These are phyloP conservation scores for Diplodus sargus DNA, from an alignment of 2,797 vertebrate species.

Conservation along the genomic window DNA sequence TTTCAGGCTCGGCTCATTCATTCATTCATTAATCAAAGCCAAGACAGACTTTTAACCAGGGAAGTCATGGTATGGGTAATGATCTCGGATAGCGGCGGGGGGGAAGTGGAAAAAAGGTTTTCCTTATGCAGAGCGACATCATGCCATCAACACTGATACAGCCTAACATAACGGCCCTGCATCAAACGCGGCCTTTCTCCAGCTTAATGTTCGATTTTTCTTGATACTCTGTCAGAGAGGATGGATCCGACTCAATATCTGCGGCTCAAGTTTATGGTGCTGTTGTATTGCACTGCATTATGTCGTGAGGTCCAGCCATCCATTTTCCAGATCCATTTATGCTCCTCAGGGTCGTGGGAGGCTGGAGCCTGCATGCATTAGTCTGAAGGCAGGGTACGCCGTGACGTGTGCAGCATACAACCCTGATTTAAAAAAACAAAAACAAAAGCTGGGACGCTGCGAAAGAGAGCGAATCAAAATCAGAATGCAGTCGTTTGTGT, in stretches of 20 bases:
- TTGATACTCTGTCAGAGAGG: constrained; percentile 29
- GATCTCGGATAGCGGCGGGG: constrained; percentile 23
- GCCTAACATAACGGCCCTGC: constrained; percentile 9
- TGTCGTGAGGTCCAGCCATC: constrained; percentile 12
- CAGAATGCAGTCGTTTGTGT: too few species aligned
- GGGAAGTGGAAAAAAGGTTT: constrained; percentile 2
- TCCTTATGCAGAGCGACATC: constrained; percentile 7
- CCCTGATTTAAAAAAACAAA: too few species aligned
- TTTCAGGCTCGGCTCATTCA: constrained; percentile 32
- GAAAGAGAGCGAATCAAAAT: too few species aligned
- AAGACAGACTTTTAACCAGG: constrained; percentile 32
- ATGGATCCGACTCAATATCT: constrained; percentile 33
- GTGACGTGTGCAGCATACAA: neutral
- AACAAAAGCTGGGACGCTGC: too few species aligned
- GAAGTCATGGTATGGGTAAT: constrained; percentile 12
- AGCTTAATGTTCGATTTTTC: constrained; percentile 17
- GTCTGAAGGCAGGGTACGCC: neutral
- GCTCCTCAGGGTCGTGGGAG: constrained; percentile 9
- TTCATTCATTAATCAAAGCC: constrained; percentile 19
- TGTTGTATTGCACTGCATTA: constrained; percentile 19
- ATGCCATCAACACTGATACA: neutral
- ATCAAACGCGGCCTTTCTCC: constrained; percentile 2
- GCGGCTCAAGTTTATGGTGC: constrained; percentile 14
- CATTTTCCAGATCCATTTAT: constrained; percentile 17
- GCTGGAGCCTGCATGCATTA: neutral